These are phyloP conservation scores for Ditula angustiorana DNA, from an alignment of 2,888 invertebrate genomes.

Conservation along the genomic window DNA sequence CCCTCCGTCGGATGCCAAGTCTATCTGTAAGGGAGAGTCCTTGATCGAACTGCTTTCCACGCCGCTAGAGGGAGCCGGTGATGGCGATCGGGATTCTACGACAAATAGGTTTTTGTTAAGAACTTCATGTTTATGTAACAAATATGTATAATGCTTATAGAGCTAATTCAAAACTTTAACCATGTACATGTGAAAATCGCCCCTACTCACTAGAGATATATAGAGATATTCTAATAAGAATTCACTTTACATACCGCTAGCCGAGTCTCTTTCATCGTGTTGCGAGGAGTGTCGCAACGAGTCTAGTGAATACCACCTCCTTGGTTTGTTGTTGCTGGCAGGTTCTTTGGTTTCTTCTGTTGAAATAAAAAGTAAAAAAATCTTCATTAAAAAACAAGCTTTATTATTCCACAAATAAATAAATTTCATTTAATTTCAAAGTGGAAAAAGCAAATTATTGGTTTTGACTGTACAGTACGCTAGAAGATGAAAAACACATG, in stretches of 20 bases:
- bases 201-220: too few species aligned
- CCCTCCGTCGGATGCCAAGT: slow-evolving; percentile 88
- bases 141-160: too few species aligned
- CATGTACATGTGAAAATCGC: too few species aligned
- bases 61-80: slow-evolving; percentile 95
- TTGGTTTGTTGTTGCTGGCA: slow-evolving; percentile 57
- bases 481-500: too few species aligned
- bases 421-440: too few species aligned
- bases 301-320: slow-evolving; percentile 80
- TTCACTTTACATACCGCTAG: slow-evolving; percentile 65
- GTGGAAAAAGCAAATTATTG: too few species aligned
- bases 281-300: slow-evolving; percentile 71
- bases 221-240: too few species aligned
- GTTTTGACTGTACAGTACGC: too few species aligned
- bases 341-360: slow-evolving; percentile 75
- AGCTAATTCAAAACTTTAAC: too few species aligned
- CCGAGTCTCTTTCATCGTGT: slow-evolving; percentile 78
- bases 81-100: slow-evolving; percentile 91
- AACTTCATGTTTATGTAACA: too few species aligned
- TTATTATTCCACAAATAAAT: too few species aligned
- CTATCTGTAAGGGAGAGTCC: slow-evolving; percentile 92
- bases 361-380: slow-evolving; percentile 37
- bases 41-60: slow-evolving; percentile 93
- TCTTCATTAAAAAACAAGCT: not conserved
- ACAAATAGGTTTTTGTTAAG: too few species aligned